Evolutionary conservation across 1,140 invertebrate species (phyloP), one percentile per base, ranked within the genome.

Genomic region (Acarapis woodi): DNA sequence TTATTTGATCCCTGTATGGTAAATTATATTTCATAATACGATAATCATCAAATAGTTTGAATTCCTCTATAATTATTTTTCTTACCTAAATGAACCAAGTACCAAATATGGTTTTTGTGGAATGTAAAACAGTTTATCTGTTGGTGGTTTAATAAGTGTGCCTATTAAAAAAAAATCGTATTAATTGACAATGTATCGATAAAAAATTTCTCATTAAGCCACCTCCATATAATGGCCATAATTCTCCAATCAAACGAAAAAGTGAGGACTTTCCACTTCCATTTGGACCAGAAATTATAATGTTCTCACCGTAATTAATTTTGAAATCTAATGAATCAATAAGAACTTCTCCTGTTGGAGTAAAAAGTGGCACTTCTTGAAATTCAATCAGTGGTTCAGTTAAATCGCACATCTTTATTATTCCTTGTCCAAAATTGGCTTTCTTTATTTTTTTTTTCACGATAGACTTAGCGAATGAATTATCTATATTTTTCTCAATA

Each of bases 61-160:
- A n/a, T n/a, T n/a, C n/a, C n/a, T n/a, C n/a, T n/a, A n/a, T n/a
- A n/a, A n/a, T n/a, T n/a, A n/a, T n/a, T n/a, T n/a, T n/a, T n/a
- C n/a, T n/a, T n/a, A n/a, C n/a, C 34, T 37, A 31, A 40, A 29
- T 18, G 33, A 19, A 18, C 42, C 42, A 10, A 96, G 56, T 1
- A 85, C 88, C 87, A 97, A 96, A 51, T 96, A 97, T 2, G 90
- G 90, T 48, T 82, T 60, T 59, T 62, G 63, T 6, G 87, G 88
- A 50, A 97, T 85, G 50, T 97, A 97, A 57, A 97, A 96, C 3
- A 96, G 62, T 53, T 94, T 88, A 32, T 77, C 76, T 37, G 71
- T 67, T 2, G 72, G 74, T 15, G 88, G 88, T 60, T 96, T 96
- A 1, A 73, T 87, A 32, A 97, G 57, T n/a, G n/a, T n/a, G n/a